These are phyloP conservation scores for Stegostoma tigrinum DNA, from an alignment of 2,113 vertebrate species.

Conservation along the genomic window DNA sequence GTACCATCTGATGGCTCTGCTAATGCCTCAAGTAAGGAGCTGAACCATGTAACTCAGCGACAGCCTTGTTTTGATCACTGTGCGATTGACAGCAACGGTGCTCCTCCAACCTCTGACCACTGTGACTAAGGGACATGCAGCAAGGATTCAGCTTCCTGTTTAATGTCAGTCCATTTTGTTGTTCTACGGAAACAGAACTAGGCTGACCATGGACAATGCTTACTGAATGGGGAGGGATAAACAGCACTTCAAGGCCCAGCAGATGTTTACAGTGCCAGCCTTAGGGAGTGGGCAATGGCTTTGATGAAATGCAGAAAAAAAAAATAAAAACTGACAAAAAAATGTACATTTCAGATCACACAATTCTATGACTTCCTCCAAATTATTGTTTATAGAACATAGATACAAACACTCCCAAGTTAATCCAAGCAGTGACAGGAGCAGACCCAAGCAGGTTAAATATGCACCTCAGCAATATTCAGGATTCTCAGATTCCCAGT, in stretches of 20 bases:
- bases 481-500: neutral
- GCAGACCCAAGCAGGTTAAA: neutral
- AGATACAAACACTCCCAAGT: neutral
- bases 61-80: neutral
- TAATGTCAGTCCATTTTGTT: neutral
- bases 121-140: neutral
- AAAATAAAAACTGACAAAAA: too few relatives aligned
- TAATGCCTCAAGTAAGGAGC: neutral
- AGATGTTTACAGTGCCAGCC: too few relatives aligned
- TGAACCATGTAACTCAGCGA: neutral
- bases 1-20: neutral
- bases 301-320: too few relatives aligned
- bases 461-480: neutral
- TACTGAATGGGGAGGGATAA: neutral
- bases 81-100: neutral
- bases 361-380: neutral
- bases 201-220: neutral
- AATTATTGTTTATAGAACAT: neutral
- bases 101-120: neutral
- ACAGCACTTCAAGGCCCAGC: neutral
- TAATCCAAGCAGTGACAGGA: neutral
- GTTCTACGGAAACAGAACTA: neutral
- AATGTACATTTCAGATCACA: neutral
- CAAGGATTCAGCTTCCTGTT: neutral
- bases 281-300: neutral